Base-by-base conservation (phyloP, 2,888 invertebrate genomes). In the Erynnis tages region DNA sequence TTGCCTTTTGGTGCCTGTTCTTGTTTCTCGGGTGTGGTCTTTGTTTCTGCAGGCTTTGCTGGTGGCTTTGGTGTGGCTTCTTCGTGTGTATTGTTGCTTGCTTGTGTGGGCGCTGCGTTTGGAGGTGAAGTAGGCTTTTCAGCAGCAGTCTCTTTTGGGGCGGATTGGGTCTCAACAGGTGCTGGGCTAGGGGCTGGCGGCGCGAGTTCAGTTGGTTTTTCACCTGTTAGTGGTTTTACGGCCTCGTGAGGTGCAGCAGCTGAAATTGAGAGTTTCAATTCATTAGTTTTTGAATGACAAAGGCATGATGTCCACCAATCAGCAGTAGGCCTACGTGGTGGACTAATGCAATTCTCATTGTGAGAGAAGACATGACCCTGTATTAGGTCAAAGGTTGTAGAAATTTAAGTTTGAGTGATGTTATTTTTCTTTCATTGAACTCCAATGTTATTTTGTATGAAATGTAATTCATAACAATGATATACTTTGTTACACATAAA, bases 11-110 rank as follows among this genome's bases (percentile, higher is more conserved):
- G 3, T 16, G 16, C 16, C 23, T 55, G 54, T 5, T 54, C 54
- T 11, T 59, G 56, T 13, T 65, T 60, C 1, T 61, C 59, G 10
- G 56, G 58, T 3, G 60, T 58, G 44, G 57, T 62, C 34, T 65
- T 65, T 35, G 19, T 30, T 10, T 55, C 55, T 13, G 34, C 6
- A 7, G 40, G n/a, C n/a, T n/a, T 10, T 14, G 29, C 14, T 11
- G 29, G 10, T 10, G 27, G 8, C 6, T 23, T 37, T 8, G 11
- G 7, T 30, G 29, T 48, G n/a, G 30, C n/a, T 53, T 56, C 40
- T 44, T 45, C 23, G 27, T 54, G 40, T 16, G 27, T 23, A 3
- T 4, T 16, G 16, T 14, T 8, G 16, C 7, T 7, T 8, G 1
- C 14, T 16, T 34, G 34, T 16, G 14, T 27, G 6, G 14, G 0